phyloP scores from a whole-genome alignment of 2,797 vertebrate species.

The Falco berigora region DNA sequence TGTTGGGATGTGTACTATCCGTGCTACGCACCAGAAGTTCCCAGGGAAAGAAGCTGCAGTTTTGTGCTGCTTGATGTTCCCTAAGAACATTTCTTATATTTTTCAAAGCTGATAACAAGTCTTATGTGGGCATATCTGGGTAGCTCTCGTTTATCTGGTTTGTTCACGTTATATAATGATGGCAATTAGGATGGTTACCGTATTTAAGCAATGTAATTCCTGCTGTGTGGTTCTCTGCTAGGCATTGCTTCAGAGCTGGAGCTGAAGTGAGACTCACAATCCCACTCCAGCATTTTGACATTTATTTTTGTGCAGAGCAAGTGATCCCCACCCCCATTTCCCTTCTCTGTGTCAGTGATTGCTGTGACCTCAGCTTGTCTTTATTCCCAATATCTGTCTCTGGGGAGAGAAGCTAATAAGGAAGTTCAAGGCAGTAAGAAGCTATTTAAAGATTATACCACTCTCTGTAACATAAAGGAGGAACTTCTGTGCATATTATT shows the following conservation, averaged over 20 bases:
- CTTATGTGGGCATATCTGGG: neutral
- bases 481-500: constrained; percentile 5
- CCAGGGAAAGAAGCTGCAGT: rapidly evolving
- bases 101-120: neutral
- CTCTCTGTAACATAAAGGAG: neutral
- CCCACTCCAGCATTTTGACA: neutral
- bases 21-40: rapidly evolving
- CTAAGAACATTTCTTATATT: rapidly evolving
- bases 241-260: neutral
- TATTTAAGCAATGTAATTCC: neutral
- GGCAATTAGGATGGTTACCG: neutral
- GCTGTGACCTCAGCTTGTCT: constrained; percentile 18
- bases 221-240: neutral
- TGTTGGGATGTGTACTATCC: neutral
- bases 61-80: neutral
- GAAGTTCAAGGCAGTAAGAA: constrained; percentile 4
- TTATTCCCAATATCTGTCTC: constrained; percentile 35
- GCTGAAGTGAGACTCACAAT: neutral
- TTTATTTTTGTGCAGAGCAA: neutral
- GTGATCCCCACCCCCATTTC: neutral
- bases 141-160: neutral
- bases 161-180: neutral
- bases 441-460: constrained; percentile 49
- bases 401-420: constrained; percentile 16
- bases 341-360: neutral